phyloP scores from a whole-genome alignment of 2,888 invertebrate species.

The Orthosia gracilis region DNA sequence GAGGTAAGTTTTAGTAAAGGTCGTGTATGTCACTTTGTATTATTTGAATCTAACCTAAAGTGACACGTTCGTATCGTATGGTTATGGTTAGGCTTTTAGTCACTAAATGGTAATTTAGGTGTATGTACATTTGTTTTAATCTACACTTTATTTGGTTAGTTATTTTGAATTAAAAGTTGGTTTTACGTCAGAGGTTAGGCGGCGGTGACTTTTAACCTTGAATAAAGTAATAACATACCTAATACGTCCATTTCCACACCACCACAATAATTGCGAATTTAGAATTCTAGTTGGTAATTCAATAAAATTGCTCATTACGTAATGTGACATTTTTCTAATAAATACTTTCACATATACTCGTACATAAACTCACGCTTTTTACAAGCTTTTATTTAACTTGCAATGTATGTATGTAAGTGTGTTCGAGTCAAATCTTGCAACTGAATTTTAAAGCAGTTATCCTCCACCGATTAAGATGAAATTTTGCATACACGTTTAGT shows the following conservation, averaged over 20 bases:
- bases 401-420: too few relatives aligned
- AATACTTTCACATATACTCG: too few relatives aligned
- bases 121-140: slow-evolving; percentile 9
- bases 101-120: not conserved
- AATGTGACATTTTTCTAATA: too few relatives aligned
- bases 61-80: not conserved
- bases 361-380: too few relatives aligned
- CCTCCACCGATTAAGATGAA: too few relatives aligned
- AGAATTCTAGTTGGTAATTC: not conserved
- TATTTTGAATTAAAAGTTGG: slow-evolving; percentile 1
- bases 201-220: not conserved
- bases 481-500: too few relatives aligned
- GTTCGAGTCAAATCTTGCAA: too few relatives aligned
- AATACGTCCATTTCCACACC: not conserved
- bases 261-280: not conserved
- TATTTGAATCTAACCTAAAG: slow-evolving; percentile 23
- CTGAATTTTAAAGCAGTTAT: too few relatives aligned
- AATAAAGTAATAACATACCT: slow-evolving; percentile 2
- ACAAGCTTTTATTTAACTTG: too few relatives aligned
- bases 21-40: slow-evolving; percentile 20
- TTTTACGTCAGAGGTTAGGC: slow-evolving; percentile 1
- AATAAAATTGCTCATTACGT: too few relatives aligned
- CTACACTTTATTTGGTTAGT: not conserved
- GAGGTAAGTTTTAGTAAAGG: slow-evolving; percentile 31
- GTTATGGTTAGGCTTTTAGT: slow-evolving; percentile 11